A percentile compares a stretch with the other conserved stretches of the same genome.
phyloP scores from a whole-genome alignment of 2,888 invertebrate genomes.

The Epicampocera succincta region DNA sequence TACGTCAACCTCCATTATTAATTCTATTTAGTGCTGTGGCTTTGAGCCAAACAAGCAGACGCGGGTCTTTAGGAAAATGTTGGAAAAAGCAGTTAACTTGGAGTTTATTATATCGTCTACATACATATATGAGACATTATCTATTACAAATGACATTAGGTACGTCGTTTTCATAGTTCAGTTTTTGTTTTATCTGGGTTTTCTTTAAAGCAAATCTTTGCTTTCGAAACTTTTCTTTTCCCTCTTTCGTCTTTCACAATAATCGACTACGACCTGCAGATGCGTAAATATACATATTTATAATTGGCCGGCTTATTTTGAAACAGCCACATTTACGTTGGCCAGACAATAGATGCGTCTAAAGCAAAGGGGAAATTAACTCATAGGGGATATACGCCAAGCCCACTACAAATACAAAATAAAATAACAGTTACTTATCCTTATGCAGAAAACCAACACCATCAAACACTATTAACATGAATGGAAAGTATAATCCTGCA shows the following conservation, averaged over 20 bases:
- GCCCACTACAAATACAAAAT: no score
- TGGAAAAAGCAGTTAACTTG: background rate
- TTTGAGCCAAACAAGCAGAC: constrained; percentile 6
- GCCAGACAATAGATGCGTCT: background rate
- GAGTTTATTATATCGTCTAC: background rate
- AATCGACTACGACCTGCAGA: constrained; percentile 25
- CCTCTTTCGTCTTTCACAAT: no score
- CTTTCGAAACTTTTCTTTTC: constrained; percentile 8
- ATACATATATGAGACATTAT: constrained; percentile 14
- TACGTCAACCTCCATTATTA: constrained; percentile 29
- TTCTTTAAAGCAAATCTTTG: constrained; percentile 12
- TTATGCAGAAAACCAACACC: no score
- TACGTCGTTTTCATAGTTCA: constrained; percentile 1
- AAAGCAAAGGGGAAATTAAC: background rate
- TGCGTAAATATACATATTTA: constrained; percentile 55
- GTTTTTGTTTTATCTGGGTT: constrained; percentile 16
- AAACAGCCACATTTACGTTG: constrained; percentile 15
- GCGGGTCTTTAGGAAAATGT: background rate
- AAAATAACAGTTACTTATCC: no score
- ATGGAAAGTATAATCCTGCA: no score
- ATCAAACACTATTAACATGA: no score
- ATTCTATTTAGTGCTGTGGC: constrained; percentile 29
- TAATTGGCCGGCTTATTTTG: constrained; percentile 27
- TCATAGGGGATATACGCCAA: constrained; percentile 9
- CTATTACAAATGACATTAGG: constrained; percentile 18